Percentiles rank a stretch among this genome's conserved stretches.
phyloP scores from a whole-genome alignment of 2,797 vertebrate species.

The Micrastur ruficollis region DNA sequence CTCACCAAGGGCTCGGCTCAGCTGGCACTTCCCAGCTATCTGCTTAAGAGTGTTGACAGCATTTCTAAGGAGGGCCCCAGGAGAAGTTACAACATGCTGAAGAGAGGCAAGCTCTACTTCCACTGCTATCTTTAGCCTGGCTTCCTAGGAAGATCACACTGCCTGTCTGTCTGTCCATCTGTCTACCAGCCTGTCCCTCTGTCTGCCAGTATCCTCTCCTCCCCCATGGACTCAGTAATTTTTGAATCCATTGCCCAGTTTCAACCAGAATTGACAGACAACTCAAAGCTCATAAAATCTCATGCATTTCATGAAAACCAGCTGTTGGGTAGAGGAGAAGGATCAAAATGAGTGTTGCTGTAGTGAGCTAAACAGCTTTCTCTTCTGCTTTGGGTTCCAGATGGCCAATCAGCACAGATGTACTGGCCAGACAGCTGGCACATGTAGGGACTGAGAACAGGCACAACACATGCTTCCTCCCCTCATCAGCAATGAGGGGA shows the following conservation, averaged over 20 bases:
- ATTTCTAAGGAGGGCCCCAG: not conserved
- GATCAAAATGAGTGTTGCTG: not conserved
- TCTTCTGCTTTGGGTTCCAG: not conserved
- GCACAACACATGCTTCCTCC: not conserved
- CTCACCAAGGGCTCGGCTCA: not conserved
- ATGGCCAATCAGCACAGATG: not conserved
- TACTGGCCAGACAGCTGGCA: not conserved
- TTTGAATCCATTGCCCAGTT: not conserved
- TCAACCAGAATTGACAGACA: not conserved
- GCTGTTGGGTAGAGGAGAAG: not conserved
- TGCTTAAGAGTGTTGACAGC: not conserved
- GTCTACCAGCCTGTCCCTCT: not conserved
- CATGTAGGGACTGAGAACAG: not conserved
- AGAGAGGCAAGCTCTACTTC: not conserved
- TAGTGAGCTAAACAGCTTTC: not conserved
- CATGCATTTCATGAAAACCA: not conserved
- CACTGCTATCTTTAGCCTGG: not conserved
- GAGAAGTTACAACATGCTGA: not conserved
- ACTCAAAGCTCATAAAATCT: not conserved
- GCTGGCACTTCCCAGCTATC: not conserved
- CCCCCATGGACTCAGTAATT: rapidly evolving
- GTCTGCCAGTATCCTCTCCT: not conserved
- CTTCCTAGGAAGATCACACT: not conserved
- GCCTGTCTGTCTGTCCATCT: not conserved
- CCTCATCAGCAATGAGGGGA: not conserved